Evolutionary conservation across 2,888 invertebrate species (phyloP).

Genomic region (Cinara cedri): DNA sequence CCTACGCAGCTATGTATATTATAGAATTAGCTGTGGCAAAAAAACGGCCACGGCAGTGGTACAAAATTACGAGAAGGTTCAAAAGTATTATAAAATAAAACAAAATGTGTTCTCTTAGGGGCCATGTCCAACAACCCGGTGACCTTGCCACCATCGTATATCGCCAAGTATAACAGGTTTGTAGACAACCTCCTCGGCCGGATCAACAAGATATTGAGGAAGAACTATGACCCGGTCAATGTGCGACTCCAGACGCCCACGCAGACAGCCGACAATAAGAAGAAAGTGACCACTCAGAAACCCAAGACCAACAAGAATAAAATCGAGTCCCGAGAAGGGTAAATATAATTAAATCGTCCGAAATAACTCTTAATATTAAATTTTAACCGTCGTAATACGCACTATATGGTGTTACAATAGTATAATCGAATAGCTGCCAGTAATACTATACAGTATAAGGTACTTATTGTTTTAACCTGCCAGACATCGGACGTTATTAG

Average conservation of each 20-base stretch:
- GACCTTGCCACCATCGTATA: slow-evolving; percentile 73
- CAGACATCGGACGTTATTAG: no score
- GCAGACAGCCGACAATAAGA: slow-evolving; percentile 64
- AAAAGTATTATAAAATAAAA: no score
- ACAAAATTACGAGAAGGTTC: background rate
- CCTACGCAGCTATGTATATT: no score
- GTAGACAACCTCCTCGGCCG: slow-evolving; percentile 81
- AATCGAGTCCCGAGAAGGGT: slow-evolving; percentile 48
- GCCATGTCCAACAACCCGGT: slow-evolving; percentile 62
- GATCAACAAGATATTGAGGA: slow-evolving; percentile 79
- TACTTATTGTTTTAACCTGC: no score
- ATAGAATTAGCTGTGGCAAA: no score
- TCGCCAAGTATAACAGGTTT: slow-evolving; percentile 83
- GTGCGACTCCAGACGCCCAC: slow-evolving; percentile 71
- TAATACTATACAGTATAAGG: no score
- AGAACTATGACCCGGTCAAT: slow-evolving; percentile 84
- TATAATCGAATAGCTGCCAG: no score
- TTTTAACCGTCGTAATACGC: no score
- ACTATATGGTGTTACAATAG: no score
- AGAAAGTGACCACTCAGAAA: slow-evolving; percentile 58
- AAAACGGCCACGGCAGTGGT: background rate
- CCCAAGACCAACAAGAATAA: slow-evolving; percentile 55
- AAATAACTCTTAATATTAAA: no score
- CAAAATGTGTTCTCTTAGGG: slow-evolving; percentile 63
- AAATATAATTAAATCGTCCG: background rate